Percentiles rank a stretch among this genome's conserved stretches.
phyloP scores from a whole-genome alignment of 2,113 vertebrate species.

The Gadus macrocephalus region DNA sequence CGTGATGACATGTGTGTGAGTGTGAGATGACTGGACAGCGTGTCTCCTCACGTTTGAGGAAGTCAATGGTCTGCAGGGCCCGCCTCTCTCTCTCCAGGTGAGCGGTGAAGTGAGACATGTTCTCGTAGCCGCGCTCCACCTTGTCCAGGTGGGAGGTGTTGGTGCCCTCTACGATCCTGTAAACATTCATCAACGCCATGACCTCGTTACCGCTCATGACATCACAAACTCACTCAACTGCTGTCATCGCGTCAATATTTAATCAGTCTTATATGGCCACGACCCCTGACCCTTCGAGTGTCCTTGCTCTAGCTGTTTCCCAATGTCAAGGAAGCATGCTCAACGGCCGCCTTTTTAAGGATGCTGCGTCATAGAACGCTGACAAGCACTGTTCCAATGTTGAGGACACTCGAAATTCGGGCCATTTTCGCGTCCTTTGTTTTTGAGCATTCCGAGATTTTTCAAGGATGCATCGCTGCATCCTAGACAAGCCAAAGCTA shows the following conservation, averaged over 20 bases:
- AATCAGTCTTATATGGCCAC: not conserved
- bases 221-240: not conserved
- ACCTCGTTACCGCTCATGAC: not conserved
- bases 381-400: no score
- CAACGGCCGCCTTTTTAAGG: no score
- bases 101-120: constrained; percentile 86
- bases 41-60: constrained; percentile 78
- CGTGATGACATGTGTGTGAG: no score
- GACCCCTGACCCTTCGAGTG: not conserved
- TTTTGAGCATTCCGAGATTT: no score
- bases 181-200: not conserved
- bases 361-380: no score
- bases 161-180: constrained; percentile 82
- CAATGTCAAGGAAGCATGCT: no score
- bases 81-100: constrained; percentile 83
- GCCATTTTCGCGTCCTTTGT: no score
- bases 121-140: constrained; percentile 87
- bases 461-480: no score
- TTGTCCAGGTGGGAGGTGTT: constrained; percentile 87
- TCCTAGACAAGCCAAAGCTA: no score
- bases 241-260: not conserved
- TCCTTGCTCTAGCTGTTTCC: not conserved
- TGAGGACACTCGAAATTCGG: no score
- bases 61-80: constrained; percentile 83
- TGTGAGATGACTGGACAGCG: no score